A percentile compares a stretch with the other conserved stretches of the same genome.
Conservation (phyloP, 2,113 vertebrate genomes). For the Chitala chitala region DNA sequence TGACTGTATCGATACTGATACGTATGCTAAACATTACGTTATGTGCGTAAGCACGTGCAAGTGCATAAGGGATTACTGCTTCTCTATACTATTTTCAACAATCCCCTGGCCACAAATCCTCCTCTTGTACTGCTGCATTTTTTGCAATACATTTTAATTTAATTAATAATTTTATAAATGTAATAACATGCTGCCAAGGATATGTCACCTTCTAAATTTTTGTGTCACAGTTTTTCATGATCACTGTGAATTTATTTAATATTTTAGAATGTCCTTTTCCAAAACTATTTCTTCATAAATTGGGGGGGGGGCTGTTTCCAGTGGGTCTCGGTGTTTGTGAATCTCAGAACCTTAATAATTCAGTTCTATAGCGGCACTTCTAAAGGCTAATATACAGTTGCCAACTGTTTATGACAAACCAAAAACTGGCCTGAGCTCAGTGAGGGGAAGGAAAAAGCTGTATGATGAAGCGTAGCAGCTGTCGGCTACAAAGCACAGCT, state of each 20-base stretch:
- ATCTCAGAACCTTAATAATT: constrained; percentile 10
- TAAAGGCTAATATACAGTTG: neutral
- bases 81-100: too few species aligned
- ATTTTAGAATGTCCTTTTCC: neutral
- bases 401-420: constrained; percentile 12
- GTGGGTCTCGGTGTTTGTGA: neutral
- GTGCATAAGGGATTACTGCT: too few species aligned
- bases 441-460: neutral
- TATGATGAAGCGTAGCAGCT: neutral
- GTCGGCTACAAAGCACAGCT: neutral
- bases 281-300: neutral
- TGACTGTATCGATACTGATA: too few species aligned
- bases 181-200: too few species aligned
- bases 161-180: too few species aligned
- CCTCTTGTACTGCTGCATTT: too few species aligned
- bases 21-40: too few species aligned
- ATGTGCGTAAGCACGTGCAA: too few species aligned
- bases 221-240: neutral
- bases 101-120: too few species aligned
- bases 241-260: too few species aligned
- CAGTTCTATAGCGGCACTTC: neutral
- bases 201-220: neutral
- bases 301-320: neutral
- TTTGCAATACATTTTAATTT: too few species aligned
- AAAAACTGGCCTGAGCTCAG: neutral